phyloP scores from a whole-genome alignment of 2,113 vertebrate genomes.

The Barnardius zonarius region DNA sequence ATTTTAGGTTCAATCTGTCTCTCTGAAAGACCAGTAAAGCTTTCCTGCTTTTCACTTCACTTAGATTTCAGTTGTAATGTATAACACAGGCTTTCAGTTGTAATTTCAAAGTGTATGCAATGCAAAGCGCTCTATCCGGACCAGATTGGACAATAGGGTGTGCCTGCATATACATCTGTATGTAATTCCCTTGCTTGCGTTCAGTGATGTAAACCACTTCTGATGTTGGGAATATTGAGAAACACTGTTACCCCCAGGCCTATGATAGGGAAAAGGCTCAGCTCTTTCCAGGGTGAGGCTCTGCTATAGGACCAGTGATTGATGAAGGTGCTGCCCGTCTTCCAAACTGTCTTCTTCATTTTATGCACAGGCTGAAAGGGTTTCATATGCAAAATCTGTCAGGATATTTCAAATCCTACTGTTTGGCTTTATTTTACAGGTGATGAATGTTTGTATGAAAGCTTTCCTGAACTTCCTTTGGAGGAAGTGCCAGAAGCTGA shows the following conservation, averaged over 20 bases:
- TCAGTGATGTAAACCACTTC: constrained; percentile 41
- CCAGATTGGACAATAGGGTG: neutral
- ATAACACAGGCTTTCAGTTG: constrained; percentile 24
- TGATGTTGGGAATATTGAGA: constrained; percentile 14
- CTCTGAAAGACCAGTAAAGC: constrained; percentile 15
- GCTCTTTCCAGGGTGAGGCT: neutral
- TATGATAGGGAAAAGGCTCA: neutral
- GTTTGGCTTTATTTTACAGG: constrained; percentile 76
- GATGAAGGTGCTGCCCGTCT: neutral
- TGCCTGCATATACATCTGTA: constrained; percentile 38
- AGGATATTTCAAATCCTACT: neutral
- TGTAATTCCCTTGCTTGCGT: constrained; percentile 20
- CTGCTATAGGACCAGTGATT: neutral
- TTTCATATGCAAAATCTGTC: neutral
- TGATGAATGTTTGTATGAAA: constrained; percentile 83
- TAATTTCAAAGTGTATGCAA: constrained; percentile 3
- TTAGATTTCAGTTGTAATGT: neutral
- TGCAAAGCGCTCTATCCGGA: neutral
- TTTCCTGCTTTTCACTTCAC: constrained; percentile 45
- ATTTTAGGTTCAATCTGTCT: constrained; percentile 41
- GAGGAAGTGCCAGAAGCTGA: constrained; percentile 80
- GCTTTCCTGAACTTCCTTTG: constrained; percentile 80
- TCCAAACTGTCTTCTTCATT: neutral
- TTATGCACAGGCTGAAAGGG: neutral
- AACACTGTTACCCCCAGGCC: neutral